Evolutionary conservation across 2,113 vertebrate genomes (phyloP), one percentile per base, ranked within the genome.

Genomic region (Panthera leo): DNA sequence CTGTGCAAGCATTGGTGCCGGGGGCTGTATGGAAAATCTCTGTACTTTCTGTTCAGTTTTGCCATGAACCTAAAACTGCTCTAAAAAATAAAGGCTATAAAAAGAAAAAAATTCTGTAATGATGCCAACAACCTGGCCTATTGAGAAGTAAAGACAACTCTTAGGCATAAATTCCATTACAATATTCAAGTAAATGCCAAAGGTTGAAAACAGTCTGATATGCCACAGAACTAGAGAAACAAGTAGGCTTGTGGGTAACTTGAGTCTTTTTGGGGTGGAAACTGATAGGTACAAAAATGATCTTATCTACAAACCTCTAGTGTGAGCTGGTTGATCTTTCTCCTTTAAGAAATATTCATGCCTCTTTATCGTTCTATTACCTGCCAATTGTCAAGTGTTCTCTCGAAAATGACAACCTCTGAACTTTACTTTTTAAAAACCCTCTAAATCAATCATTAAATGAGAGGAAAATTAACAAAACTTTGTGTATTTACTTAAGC

Each of bases 391-490:
- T 68, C 68, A 95, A 92, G 92, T 88, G 68, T 68, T 83, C 61
- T 79, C 36, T 48, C 71, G 58, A 85, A 95, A 91, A 86, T 71
- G 27, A 94, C 68, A 80, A 84, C 31, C 29, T 78, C 67, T 94
- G 87, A 89, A 94, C 87, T 85, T 75, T 48, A 87, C 85, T 29
- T 12, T 61, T 23, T 2, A 29, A 42, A 85, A 79, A 39, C 5
- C 25, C 51, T 85, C 63, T 75, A 87, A 96, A 34, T 90, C 89
- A 93, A 21, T 90, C 16, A 87, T 51, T 86, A 73, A 92, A 71
- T 34, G 18, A 79, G 42, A 97, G 90, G 63, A 94, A 92, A 85
- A 84, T 65, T 92, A 31, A 89, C 70, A 93, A 85, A 89, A 42
- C 61, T 14, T 85, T 68, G 53, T 39, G 6, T 63, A 48, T 34